phyloP scores from a whole-genome alignment of 2,888 invertebrate species.

The Ypsolopha sequella region DNA sequence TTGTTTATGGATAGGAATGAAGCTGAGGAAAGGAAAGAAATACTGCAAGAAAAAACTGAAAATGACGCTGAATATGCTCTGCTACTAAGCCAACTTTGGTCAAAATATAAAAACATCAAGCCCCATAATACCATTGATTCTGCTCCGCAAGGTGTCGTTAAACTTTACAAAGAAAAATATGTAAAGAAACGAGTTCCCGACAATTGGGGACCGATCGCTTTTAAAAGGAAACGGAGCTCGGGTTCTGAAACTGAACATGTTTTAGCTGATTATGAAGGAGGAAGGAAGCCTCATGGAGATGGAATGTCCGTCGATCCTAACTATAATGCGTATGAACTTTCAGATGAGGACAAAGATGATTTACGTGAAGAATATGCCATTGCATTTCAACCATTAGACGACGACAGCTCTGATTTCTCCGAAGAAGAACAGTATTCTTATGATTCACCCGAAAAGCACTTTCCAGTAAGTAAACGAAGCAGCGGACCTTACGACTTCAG shows the following conservation, averaged over 20 bases:
- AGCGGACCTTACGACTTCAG: slow-evolving; percentile 46
- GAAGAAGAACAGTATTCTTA: slow-evolving; percentile 55
- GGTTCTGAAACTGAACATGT: slow-evolving; percentile 28
- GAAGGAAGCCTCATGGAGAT: slow-evolving; percentile 23
- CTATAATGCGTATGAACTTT: slow-evolving; percentile 42
- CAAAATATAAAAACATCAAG: slow-evolving; percentile 65
- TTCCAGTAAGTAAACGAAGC: slow-evolving; percentile 77
- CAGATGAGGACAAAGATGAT: slow-evolving; percentile 54
- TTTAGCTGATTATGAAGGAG: slow-evolving; percentile 34
- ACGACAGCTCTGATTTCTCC: slow-evolving; percentile 44
- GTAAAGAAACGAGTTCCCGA: slow-evolving; percentile 57
- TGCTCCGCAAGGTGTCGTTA: slow-evolving; percentile 53
- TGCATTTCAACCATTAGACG: slow-evolving; percentile 61
- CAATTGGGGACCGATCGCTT: slow-evolving; percentile 65
- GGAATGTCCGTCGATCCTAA: slow-evolving; percentile 27
- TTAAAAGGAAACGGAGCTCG: slow-evolving; percentile 60
- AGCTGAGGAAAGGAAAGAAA: slow-evolving; percentile 29
- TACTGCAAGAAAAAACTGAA: slow-evolving; percentile 32
- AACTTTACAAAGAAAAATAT: slow-evolving; percentile 55
- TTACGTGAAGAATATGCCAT: slow-evolving; percentile 58
- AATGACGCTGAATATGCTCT: slow-evolving; percentile 67
- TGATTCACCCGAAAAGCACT: slow-evolving; percentile 67
- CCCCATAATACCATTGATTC: slow-evolving; percentile 39
- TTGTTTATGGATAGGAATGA: slow-evolving; percentile 48
- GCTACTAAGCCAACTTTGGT: slow-evolving; percentile 67